Percentiles rank a stretch among this genome's conserved stretches.
phyloP scores from a whole-genome alignment of 2,888 invertebrate genomes.

The Nudaria mundana region DNA sequence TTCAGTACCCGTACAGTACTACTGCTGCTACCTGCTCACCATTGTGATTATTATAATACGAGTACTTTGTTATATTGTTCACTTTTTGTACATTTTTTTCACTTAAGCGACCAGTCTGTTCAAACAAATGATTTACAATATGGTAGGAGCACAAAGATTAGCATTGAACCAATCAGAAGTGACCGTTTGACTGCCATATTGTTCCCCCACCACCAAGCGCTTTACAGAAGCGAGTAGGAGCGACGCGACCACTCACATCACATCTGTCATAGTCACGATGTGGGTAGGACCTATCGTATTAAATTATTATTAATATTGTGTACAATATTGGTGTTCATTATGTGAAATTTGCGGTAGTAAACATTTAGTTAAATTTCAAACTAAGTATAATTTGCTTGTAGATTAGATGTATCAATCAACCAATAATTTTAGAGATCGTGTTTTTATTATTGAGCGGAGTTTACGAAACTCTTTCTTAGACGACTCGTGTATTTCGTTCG shows the following conservation, averaged over 20 bases:
- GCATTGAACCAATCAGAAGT: constrained; percentile 39
- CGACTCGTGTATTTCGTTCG: too few relatives aligned
- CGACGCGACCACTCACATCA: constrained; percentile 38
- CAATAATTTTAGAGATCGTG: too few relatives aligned
- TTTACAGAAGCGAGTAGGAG: constrained; percentile 27
- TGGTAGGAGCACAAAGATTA: constrained; percentile 21
- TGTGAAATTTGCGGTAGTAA: not conserved
- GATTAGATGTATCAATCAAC: too few relatives aligned
- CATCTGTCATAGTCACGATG: constrained; percentile 49
- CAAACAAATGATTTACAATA: constrained; percentile 15
- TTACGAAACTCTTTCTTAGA: too few relatives aligned
- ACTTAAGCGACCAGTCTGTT: not conserved
- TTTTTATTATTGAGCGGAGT: too few relatives aligned
- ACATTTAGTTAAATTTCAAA: not conserved
- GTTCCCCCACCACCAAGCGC: constrained; percentile 42
- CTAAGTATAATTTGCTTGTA: too few relatives aligned
- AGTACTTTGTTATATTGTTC: too few relatives aligned
- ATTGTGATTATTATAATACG: too few relatives aligned
- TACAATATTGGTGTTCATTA: too few relatives aligned
- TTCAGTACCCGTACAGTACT: too few relatives aligned
- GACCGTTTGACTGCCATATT: constrained; percentile 52
- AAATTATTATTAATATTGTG: not conserved
- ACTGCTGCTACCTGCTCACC: too few relatives aligned
- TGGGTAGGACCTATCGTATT: constrained; percentile 26
- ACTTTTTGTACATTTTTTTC: too few relatives aligned